Conservation (phyloP, 92 coral and sea anemone species). For the Porites evermanni region DNA sequence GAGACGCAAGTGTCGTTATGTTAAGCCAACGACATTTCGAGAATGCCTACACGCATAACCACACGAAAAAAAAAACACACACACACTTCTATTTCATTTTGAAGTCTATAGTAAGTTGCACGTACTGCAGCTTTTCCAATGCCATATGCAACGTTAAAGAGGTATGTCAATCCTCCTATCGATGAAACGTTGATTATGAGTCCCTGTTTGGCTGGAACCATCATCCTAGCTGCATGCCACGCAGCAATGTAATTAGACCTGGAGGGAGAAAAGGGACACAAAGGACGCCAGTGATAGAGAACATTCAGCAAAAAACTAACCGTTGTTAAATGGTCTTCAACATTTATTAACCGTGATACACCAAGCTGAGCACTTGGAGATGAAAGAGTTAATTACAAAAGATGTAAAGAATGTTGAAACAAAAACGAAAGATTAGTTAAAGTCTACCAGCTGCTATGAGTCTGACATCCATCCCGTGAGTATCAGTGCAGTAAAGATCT, state of each 20-base stretch:
- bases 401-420: no score
- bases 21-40: no score
- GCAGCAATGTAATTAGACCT: constrained; percentile 93
- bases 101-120: background rate
- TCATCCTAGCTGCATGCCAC: constrained; percentile 80
- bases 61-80: background rate
- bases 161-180: constrained; percentile 79
- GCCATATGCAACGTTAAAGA: constrained; percentile 92
- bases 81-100: background rate
- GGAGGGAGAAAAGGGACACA: background rate
- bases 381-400: no score
- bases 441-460: no score
- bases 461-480: no score
- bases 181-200: constrained; percentile 93
- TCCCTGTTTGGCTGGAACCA: constrained; percentile 92
- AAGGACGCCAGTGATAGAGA: background rate
- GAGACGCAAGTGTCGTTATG: no score
- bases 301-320: no score
- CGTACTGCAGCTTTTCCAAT: constrained; percentile 96
- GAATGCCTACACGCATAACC: background rate
- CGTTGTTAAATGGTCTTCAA: no score
- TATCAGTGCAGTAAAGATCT: no score
- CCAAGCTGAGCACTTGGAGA: no score
- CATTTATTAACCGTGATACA: no score
- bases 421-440: no score